Evolutionary conservation across 2,113 vertebrate genomes (phyloP), one percentile per base, ranked within the genome.

Genomic region (Erythrolamprus reginae): DNA sequence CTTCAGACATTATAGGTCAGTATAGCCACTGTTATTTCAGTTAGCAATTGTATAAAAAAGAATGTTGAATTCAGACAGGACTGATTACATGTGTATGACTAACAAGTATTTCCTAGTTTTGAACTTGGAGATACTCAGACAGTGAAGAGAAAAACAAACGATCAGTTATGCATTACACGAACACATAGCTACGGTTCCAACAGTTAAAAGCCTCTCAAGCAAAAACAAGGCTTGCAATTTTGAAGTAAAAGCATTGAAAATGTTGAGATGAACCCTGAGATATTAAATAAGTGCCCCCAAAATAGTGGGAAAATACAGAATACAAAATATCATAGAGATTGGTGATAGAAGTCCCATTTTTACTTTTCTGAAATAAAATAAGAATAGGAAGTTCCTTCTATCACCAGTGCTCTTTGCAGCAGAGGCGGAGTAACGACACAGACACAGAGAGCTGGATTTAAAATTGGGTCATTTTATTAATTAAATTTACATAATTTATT

Each of bases 1-100:
- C 87, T 86, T 93, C 33, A 84, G 95, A 93, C 85, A 47, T 89
- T 65, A 91, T 90, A 88, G 87, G 89, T 70, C 93, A 91, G 90
- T 89, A 92, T 93, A 90, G 2, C 92, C 93, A 92, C 88, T 90
- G 90, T 92, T 95, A 93, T 51, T 51, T 94, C 94, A 92, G 91
- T 82, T 10, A 92, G 93, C 52, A 52, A 53, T 92, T 90, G 33
- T 77, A 77, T 92, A 95, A 82, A 87, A 93, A 90, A 93, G 52
- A 90, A 91, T 91, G 91, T 92, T 94, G 28, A 84, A 10, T 83
- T 23, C 48, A 58, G 52, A 86, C 8, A 21, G 0, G 50, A 84
- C 84, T 89, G 9, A 91, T 55, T 19, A 83, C 9, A 3, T 89
- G 3, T 45, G 21, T 9, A 51, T 42, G 77, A 1, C 6, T 5